phyloP scores from a whole-genome alignment of 2,888 invertebrate species.

The Callosobruchus maculatus region DNA sequence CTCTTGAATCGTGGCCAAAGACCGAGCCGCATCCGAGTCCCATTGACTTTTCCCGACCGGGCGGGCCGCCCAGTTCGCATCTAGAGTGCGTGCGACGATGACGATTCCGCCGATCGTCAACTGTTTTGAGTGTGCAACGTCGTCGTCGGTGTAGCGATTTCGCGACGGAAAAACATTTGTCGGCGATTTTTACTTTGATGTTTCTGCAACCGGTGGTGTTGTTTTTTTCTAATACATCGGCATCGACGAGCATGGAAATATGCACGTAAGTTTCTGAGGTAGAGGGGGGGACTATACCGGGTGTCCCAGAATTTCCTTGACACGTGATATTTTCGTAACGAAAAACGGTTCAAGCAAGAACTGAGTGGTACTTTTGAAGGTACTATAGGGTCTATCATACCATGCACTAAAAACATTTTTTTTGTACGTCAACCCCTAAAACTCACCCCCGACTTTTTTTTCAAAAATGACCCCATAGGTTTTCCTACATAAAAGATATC shows the following conservation, averaged over 20 bases:
- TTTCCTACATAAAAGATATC: too few species aligned
- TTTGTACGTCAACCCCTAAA: too few species aligned
- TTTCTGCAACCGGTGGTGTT: background rate
- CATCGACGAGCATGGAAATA: conserved; percentile 36
- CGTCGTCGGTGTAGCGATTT: background rate
- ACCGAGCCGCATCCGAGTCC: background rate
- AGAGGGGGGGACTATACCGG: too few species aligned
- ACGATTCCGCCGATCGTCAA: background rate
- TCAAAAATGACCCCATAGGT: too few species aligned
- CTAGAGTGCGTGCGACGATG: background rate
- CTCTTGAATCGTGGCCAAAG: background rate
- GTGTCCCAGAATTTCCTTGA: too few species aligned
- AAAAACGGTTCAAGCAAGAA: too few species aligned
- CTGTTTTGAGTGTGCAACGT: background rate
- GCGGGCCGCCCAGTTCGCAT: background rate
- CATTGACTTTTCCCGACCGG: background rate
- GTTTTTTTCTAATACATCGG: background rate
- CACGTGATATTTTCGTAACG: too few species aligned
- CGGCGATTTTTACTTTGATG: conserved; percentile 7
- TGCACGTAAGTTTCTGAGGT: conserved; percentile 36
- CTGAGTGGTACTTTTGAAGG: too few species aligned
- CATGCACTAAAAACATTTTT: too few species aligned
- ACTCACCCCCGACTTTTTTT: too few species aligned
- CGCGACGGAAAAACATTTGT: background rate
- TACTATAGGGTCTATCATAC: too few species aligned